Base-by-base conservation (phyloP, 2,113 vertebrate species). In the Anthoscopus minutus region DNA sequence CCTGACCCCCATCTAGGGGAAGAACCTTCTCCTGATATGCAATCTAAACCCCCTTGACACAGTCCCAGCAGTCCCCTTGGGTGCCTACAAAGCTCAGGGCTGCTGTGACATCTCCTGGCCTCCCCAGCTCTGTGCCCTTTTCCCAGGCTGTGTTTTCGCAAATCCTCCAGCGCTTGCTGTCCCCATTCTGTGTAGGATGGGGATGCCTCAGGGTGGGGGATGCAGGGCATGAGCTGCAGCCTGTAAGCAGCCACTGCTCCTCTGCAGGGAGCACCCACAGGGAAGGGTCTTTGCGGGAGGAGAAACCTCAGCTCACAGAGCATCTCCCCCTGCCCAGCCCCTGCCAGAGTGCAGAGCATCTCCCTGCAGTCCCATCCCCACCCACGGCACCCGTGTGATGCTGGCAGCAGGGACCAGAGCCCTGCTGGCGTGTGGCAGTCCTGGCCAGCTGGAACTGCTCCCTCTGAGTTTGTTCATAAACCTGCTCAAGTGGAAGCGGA, bases 191-290 rank as follows among this genome's bases (percentile, higher is more conserved):
- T 17, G 45, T 10, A 65, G 40, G 37, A 44, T 4, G 10, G 22
- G 22, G 40, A 67, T 0, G 10, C 22, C 38, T 38, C n/a, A 28
- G 62, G 25, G 47, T 1, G 0, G 47, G 40, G 28, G 30, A 67
- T 9, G 21, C 35, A 88, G n/a, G 33, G 45, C 67, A 66, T 3
- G 50, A 60, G 48, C 57, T 42, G 44, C 56, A 82, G 38, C 28
- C 38, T 42, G 33, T 7, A 33, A 37, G 7, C 0, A 0, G 33
- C 18, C 57, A 67, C 44, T 31, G 9, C 71, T 56, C 16, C 35
- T 24, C 48, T 44, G 27, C 0, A 0, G 4, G 25, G 7, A 28
- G 9, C 31, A 37, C 18, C 40, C 53, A 15, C 1, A 3, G 47
- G 19, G 33, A 53, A 79, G 13, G 51, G 38, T 50, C 56, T n/a